Evolutionary conservation across 1,140 invertebrate species (phyloP).

Genomic region (Drosophila biarmipes): DNA sequence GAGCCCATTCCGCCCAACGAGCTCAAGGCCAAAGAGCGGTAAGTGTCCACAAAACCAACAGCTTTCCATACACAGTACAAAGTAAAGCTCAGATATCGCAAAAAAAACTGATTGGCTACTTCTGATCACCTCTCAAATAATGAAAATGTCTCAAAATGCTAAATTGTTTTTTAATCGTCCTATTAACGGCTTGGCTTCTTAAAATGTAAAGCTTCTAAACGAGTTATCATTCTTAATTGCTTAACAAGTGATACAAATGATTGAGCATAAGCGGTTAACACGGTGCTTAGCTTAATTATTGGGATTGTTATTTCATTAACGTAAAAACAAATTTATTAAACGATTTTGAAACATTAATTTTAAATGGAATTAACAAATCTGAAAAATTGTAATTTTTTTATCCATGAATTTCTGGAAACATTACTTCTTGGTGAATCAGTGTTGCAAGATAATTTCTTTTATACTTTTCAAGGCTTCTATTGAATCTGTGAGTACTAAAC

Average conservation of each 20-base stretch:
- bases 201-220: neutral
- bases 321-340: neutral
- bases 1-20: constrained; percentile 98
- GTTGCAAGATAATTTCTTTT: too few relatives aligned
- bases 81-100: too few relatives aligned
- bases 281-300: neutral
- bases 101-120: neutral
- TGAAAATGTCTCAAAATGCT: neutral
- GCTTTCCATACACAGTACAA: too few relatives aligned
- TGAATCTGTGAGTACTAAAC: neutral
- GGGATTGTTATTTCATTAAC: neutral
- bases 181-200: neutral
- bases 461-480: too few relatives aligned
- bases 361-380: too few relatives aligned
- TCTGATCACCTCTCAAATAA: neutral
- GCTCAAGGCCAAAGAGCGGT: constrained; percentile 93
- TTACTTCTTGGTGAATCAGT: too few relatives aligned
- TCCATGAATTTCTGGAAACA: too few relatives aligned
- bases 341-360: neutral
- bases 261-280: too few relatives aligned
- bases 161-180: neutral
- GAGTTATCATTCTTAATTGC: neutral
- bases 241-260: neutral
- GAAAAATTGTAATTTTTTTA: too few relatives aligned
- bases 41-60: constrained; percentile 50